Evolutionary conservation across 2,888 invertebrate species (phyloP).

Genomic region (Orchesellides sinensis): DNA sequence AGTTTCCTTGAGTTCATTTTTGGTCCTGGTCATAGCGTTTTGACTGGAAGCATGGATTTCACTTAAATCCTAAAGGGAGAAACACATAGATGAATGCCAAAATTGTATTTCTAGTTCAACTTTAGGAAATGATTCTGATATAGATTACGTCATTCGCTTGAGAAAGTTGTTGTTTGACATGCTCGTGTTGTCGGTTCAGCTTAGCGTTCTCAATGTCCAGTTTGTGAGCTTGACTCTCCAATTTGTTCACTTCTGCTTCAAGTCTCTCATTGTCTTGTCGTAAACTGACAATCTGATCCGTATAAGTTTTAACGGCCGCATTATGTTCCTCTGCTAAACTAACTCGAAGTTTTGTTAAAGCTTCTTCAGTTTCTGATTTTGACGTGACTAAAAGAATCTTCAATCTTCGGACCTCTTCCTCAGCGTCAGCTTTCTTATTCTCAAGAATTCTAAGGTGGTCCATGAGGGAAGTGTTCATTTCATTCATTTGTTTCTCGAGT

Average conservation of each 20-base stretch:
- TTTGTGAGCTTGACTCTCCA: constrained; percentile 59
- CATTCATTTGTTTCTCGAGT: constrained; percentile 69
- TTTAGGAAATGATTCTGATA: neutral
- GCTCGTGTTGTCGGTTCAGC: constrained; percentile 65
- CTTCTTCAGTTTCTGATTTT: constrained; percentile 71
- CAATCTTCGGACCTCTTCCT: constrained; percentile 68
- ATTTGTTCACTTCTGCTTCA: constrained; percentile 58
- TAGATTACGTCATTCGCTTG: constrained; percentile 29
- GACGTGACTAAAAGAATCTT: constrained; percentile 64
- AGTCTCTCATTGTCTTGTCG: constrained; percentile 67
- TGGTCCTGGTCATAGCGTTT: constrained; percentile 59
- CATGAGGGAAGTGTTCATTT: constrained; percentile 69
- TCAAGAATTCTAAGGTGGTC: constrained; percentile 68
- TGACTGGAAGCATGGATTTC: constrained; percentile 65
- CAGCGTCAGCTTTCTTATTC: constrained; percentile 70
- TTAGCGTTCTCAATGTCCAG: constrained; percentile 68
- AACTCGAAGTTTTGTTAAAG: constrained; percentile 47
- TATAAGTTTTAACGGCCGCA: constrained; percentile 45
- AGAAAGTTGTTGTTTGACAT: constrained; percentile 62
- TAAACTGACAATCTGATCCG: constrained; percentile 55
- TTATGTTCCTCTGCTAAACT: constrained; percentile 69
- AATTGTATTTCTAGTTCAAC: too few relatives aligned
- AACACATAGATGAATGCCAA: neutral
- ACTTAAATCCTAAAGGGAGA: constrained; percentile 11
- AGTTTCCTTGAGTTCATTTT: constrained; percentile 68